Evolutionary conservation across 2,113 vertebrate genomes (phyloP).

Genomic region (Megaceryle torquata): DNA sequence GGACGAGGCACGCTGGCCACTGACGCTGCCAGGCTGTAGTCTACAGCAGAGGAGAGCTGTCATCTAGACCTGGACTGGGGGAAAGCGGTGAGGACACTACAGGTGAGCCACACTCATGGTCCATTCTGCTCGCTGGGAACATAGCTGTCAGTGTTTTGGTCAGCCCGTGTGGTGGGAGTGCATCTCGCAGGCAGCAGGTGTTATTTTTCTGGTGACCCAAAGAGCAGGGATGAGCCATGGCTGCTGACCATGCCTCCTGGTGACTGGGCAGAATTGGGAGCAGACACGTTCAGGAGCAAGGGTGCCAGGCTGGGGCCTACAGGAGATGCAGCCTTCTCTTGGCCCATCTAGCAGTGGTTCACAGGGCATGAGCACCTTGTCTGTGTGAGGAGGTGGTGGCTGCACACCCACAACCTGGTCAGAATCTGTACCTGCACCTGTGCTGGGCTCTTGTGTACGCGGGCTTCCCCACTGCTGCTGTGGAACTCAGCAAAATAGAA

Average conservation of each 20-base stretch:
- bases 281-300: neutral
- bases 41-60: neutral
- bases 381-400: neutral
- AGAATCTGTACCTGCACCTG: neutral
- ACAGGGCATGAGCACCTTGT: accelerated
- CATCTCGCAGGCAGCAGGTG: neutral
- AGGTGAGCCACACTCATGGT: conserved; percentile 27
- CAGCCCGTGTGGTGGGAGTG: neutral
- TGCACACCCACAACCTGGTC: accelerated
- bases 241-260: neutral
- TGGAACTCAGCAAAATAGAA: neutral
- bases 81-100: neutral
- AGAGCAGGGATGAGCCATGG: neutral
- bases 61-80: neutral
- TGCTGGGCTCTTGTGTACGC: accelerated
- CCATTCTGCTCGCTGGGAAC: neutral
- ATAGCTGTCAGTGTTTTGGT: neutral
- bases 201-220: neutral
- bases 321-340: neutral
- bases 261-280: neutral
- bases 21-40: neutral
- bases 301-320: neutral
- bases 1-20: neutral
- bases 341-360: accelerated
- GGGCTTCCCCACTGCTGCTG: neutral